phyloP scores from a whole-genome alignment of 2,113 vertebrate species.

The Mus spicilegus region DNA sequence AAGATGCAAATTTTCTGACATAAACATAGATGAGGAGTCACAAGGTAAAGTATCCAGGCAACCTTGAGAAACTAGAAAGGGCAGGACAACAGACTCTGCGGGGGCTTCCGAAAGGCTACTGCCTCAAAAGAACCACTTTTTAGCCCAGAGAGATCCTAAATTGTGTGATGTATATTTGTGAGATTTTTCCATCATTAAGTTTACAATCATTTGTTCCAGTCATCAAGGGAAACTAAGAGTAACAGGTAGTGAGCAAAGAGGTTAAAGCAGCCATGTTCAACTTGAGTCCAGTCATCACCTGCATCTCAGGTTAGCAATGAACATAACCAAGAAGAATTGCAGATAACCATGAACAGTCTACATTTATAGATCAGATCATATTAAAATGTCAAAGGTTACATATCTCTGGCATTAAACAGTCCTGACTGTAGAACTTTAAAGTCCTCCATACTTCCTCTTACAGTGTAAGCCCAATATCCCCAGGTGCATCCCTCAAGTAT shows the following conservation, averaged over 20 bases:
- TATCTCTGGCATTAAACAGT: neutral
- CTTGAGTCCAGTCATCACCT: neutral
- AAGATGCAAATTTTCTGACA: neutral
- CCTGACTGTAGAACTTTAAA: neutral
- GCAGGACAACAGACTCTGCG: neutral
- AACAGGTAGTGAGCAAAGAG: accelerated
- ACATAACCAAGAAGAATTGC: neutral
- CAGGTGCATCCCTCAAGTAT: neutral
- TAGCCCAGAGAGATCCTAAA: neutral
- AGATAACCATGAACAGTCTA: neutral
- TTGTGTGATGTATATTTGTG: neutral
- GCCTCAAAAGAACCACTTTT: neutral
- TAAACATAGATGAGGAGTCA: neutral
- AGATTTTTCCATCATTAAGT: neutral
- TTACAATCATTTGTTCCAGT: neutral
- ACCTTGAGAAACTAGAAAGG: neutral
- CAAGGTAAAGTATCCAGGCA: neutral
- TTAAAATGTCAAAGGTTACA: neutral
- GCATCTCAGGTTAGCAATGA: neutral
- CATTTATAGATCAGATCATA: neutral
- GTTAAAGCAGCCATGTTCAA: neutral
- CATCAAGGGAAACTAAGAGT: neutral
- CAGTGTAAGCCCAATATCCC: accelerated
- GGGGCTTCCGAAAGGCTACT: neutral
- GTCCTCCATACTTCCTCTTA: neutral